Conservation (phyloP, 2,797 vertebrate genomes). For the Synaphobranchus kaupii region DNA sequence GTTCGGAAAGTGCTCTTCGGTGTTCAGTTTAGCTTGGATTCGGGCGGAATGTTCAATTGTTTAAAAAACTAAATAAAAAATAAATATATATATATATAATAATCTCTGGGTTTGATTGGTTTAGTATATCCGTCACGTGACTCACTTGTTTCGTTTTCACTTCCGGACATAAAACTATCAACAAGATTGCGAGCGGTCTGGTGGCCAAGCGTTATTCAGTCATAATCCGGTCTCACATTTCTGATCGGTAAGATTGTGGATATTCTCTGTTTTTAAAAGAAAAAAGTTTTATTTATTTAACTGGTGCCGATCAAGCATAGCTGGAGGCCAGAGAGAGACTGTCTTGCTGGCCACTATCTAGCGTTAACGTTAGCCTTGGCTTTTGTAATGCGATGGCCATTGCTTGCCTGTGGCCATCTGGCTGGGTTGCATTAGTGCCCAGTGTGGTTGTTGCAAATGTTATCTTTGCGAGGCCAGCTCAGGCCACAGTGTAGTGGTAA, state of each 20-base stretch:
- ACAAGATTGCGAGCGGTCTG: background rate
- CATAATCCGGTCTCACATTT: slow-evolving; percentile 21
- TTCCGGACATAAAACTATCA: background rate
- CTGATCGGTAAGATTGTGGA: slow-evolving; percentile 37
- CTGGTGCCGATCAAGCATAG: slow-evolving; percentile 54
- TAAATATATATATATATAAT: no score
- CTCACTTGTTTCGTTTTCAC: background rate
- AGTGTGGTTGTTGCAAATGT: slow-evolving; percentile 17
- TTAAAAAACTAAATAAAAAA: no score
- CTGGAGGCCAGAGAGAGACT: slow-evolving; percentile 55
- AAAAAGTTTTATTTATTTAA: background rate
- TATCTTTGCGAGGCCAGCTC: background rate
- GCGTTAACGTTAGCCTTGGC: no score
- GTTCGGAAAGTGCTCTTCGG: no score
- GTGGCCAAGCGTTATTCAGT: background rate
- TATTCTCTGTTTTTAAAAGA: background rate
- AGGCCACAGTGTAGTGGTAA: background rate
- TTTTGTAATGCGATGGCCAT: background rate
- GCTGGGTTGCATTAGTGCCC: background rate
- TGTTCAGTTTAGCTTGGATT: no score
- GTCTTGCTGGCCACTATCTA: background rate
- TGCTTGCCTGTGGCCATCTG: background rate
- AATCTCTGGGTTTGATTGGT: slow-evolving; percentile 8
- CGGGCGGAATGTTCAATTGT: no score
- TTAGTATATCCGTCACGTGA: background rate